Evolutionary conservation across 2,888 invertebrate genomes (phyloP).

Genomic region (Ornithoptera alexandrae): DNA sequence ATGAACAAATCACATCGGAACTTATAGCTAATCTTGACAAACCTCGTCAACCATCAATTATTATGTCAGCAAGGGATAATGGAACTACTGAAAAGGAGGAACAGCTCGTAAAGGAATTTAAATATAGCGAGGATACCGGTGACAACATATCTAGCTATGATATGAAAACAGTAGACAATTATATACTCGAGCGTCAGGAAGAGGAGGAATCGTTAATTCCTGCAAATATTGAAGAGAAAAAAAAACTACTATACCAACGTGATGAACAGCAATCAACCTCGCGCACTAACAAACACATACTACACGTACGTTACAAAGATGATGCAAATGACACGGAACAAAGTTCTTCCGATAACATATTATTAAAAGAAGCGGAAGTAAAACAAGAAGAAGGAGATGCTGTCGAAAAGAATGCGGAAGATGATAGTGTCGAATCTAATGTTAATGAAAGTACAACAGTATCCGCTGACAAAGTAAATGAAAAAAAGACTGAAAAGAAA

Average conservation of each 20-base stretch:
- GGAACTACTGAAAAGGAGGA: not conserved
- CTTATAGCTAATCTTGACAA: conserved; percentile 37
- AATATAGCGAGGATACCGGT: conserved; percentile 20
- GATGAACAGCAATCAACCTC: conserved; percentile 30
- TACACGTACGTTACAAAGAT: conserved; percentile 37
- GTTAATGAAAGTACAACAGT: not conserved
- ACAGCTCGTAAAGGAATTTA: conserved; percentile 4
- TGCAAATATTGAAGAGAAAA: not conserved
- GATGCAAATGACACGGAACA: conserved; percentile 16
- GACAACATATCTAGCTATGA: conserved; percentile 8
- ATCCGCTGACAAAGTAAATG: not conserved
- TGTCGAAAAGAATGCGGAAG: not conserved
- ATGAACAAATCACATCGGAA: conserved; percentile 39
- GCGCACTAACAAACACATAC: conserved; percentile 29
- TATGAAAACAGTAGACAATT: conserved; percentile 26
- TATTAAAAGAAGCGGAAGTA: not conserved
- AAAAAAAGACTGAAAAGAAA: not conserved
- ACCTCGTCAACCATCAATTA: conserved; percentile 29
- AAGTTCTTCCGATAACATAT: not conserved
- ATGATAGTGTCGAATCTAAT: not conserved
- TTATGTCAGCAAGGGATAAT: conserved; percentile 2
- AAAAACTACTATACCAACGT: not conserved
- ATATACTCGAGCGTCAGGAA: conserved; percentile 24
- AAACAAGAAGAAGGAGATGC: not conserved
- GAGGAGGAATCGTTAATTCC: conserved; percentile 4